These are phyloP conservation scores for Protomyctophum bolini DNA, from an alignment of 2,113 vertebrate genomes.

Conservation along the genomic window DNA sequence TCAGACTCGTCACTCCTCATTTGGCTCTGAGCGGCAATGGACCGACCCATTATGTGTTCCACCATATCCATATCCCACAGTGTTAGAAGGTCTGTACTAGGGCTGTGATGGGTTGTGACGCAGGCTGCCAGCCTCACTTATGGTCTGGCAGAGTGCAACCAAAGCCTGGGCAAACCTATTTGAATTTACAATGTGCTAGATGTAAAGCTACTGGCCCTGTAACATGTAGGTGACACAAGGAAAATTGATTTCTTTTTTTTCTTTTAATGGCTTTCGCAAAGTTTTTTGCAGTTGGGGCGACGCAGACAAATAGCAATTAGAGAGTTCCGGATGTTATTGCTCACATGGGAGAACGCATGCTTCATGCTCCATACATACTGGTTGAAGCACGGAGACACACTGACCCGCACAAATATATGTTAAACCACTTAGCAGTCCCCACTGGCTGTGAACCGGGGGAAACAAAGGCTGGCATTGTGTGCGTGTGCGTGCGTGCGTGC, in stretches of 20 bases:
- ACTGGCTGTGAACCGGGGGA: neutral
- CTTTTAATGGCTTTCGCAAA: neutral
- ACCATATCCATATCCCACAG: slow-evolving; percentile 34
- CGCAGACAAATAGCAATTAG: slow-evolving; percentile 12
- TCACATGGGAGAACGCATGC: slow-evolving; percentile 6
- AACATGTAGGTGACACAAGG: slow-evolving; percentile 21
- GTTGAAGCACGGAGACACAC: neutral
- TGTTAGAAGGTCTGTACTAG: slow-evolving; percentile 44
- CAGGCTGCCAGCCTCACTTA: slow-evolving; percentile 48
- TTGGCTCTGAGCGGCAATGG: slow-evolving; percentile 39
- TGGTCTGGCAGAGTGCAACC: slow-evolving; percentile 20
- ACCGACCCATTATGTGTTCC: slow-evolving; percentile 37
- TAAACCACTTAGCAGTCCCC: slow-evolving; percentile 9
- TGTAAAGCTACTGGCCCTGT: neutral
- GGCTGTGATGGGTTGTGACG: slow-evolving; percentile 44
- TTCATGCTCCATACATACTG: neutral
- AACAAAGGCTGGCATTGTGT: slow-evolving; percentile 3
- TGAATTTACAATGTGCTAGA: slow-evolving; percentile 21
- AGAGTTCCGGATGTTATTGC: slow-evolving; percentile 8
- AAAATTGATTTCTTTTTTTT: slow-evolving; percentile 1
- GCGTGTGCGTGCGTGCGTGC: neutral
- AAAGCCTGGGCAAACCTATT: slow-evolving; percentile 20
- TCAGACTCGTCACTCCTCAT: slow-evolving; percentile 45
- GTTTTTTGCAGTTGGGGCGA: neutral
- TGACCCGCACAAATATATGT: slow-evolving; percentile 9